Evolutionary conservation across 1,140 invertebrate genomes (phyloP).

Genomic region (Macrobrachium rosenbergii): DNA sequence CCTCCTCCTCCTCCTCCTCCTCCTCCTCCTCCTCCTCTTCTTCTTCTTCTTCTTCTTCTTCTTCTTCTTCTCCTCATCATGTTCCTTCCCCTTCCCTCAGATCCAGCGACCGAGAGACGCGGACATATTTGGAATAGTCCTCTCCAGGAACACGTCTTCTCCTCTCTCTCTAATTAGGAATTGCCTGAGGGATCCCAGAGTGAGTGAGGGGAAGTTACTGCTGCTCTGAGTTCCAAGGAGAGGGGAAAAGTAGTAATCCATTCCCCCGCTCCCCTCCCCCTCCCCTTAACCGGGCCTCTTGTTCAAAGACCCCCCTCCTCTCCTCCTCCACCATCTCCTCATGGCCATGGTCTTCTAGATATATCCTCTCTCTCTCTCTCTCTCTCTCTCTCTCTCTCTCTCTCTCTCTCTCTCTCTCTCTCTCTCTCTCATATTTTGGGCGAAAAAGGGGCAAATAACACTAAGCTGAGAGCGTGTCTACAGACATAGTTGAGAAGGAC

Average conservation of each 20-base stretch:
- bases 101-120: background rate
- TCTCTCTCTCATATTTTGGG: no score
- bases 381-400: background rate
- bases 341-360: background rate
- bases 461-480: no score
- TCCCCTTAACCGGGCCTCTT: background rate
- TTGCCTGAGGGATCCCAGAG: slow-evolving; percentile 58
- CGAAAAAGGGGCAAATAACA: no score
- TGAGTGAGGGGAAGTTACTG: slow-evolving; percentile 56
- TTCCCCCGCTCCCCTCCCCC: background rate
- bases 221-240: background rate
- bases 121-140: slow-evolving; percentile 62
- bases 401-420: background rate
- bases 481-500: no score
- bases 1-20: no score
- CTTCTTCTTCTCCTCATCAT: no score
- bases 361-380: background rate
- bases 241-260: slow-evolving; percentile 14
- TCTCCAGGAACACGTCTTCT: slow-evolving; percentile 60
- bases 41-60: no score
- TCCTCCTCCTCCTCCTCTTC: no score
- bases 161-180: slow-evolving; percentile 60
- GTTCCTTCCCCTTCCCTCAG: no score
- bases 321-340: background rate
- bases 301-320: background rate